Evolutionary conservation across 2,797 vertebrate species (phyloP).

Genomic region (Halcyon badia): DNA sequence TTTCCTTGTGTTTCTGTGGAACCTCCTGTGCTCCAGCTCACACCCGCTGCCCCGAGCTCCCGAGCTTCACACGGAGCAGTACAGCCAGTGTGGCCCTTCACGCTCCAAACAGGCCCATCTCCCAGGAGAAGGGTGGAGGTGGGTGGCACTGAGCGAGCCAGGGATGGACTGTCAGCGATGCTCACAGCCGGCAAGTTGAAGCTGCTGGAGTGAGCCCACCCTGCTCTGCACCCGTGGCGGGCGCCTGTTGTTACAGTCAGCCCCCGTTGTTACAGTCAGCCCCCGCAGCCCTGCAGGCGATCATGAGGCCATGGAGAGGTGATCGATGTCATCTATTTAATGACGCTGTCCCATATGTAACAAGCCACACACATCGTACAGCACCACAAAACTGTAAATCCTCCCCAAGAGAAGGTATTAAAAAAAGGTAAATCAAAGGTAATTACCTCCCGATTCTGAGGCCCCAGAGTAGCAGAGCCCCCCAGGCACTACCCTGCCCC

Average conservation of each 20-base stretch:
- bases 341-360: background rate
- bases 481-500: background rate
- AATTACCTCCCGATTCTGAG: background rate
- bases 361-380: background rate
- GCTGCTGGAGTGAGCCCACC: background rate
- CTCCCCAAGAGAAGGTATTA: background rate
- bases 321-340: conserved; percentile 16
- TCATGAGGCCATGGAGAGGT: background rate
- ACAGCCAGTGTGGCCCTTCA: rapidly evolving
- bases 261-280: background rate
- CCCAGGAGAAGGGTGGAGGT: background rate
- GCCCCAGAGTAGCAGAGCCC: background rate
- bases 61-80: background rate
- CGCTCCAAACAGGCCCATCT: background rate
- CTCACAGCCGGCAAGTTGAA: rapidly evolving
- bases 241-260: background rate
- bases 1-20: no score
- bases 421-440: no score
- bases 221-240: rapidly evolving
- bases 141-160: rapidly evolving
- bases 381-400: background rate
- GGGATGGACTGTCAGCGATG: rapidly evolving
- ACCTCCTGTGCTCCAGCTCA: no score
- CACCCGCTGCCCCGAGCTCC: no score
- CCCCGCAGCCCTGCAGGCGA: background rate